Conservation (phyloP, 1,140 invertebrate species). For the Mylabris phalerata region DNA sequence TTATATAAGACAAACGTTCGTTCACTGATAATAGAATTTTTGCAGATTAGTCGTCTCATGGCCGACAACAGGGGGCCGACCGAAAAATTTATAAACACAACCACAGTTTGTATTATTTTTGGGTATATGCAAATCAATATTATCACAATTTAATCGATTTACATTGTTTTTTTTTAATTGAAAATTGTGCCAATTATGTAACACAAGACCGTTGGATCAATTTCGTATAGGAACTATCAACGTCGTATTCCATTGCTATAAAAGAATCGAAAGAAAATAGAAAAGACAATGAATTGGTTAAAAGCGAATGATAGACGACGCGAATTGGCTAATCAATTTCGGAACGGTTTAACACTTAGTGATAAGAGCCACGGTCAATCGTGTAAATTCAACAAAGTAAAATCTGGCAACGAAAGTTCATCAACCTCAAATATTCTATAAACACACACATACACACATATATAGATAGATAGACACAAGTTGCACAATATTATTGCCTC, state of each 20-base stretch:
- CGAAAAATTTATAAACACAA: not conserved
- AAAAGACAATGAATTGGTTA: not conserved
- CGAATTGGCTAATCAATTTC: constrained; percentile 14
- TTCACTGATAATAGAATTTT: constrained; percentile 18
- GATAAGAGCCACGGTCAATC: constrained; percentile 28
- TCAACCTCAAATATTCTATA: constrained; percentile 10
- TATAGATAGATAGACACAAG: not conserved
- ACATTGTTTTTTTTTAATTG: too few relatives aligned
- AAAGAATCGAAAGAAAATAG: constrained; percentile 4
- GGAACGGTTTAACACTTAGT: constrained; percentile 16
- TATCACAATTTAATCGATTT: not conserved
- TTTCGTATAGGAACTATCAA: constrained; percentile 2
- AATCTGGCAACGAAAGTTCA: constrained; percentile 26
- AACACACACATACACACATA: not conserved
- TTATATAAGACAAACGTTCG: constrained; percentile 36
- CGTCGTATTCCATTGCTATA: not conserved
- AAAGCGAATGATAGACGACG: not conserved
- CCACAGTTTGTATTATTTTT: too few relatives aligned
- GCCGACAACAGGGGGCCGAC: constrained; percentile 18
- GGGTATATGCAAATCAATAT: not conserved
- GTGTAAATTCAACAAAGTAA: constrained; percentile 32
- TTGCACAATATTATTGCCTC: constrained; percentile 4
- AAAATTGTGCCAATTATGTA: not conserved
- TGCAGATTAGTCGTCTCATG: constrained; percentile 30
- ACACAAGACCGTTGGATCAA: constrained; percentile 2